phyloP scores from a whole-genome alignment of 1,140 invertebrate genomes.

The Apolygus lucorum region DNA sequence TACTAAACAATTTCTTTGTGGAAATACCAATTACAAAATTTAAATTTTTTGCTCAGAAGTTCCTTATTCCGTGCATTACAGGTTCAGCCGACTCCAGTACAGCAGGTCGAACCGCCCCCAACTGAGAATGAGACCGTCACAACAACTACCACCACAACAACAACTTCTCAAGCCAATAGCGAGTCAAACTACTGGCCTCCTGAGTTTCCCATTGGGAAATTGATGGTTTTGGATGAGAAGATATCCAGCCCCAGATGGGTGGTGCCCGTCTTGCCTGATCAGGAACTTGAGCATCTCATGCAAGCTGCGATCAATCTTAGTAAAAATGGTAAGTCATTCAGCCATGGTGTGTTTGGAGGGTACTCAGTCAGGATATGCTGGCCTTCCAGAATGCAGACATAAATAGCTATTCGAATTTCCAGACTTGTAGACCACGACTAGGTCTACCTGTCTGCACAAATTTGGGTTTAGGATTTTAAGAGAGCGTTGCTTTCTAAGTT shows the following conservation, averaged over 20 bases:
- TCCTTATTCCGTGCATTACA: too few species aligned
- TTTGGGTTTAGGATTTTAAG: too few species aligned
- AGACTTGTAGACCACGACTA: too few species aligned
- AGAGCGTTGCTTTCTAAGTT: too few species aligned
- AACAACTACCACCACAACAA: slow-evolving; percentile 6
- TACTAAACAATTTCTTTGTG: too few species aligned
- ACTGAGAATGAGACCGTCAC: background rate
- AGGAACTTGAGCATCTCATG: slow-evolving; percentile 86
- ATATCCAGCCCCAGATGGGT: slow-evolving; percentile 92
- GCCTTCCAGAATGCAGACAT: too few species aligned
- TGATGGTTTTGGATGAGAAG: slow-evolving; percentile 86
- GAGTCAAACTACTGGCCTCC: slow-evolving; percentile 28
- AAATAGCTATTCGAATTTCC: too few species aligned
- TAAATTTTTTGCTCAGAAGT: too few species aligned
- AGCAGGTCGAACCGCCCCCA: background rate
- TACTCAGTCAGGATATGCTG: too few species aligned
- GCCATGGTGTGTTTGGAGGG: too few species aligned
- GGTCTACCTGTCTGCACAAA: too few species aligned
- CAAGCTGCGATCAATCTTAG: slow-evolving; percentile 82
- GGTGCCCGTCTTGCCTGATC: slow-evolving; percentile 90
- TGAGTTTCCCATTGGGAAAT: slow-evolving; percentile 75
- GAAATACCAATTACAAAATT: too few species aligned
- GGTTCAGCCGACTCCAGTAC: slow-evolving; percentile 19
- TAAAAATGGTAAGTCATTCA: slow-evolving; percentile 61
- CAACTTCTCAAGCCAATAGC: slow-evolving; percentile 10